Evolutionary conservation across 1,140 invertebrate species (phyloP).

Genomic region (Magallana angulata): DNA sequence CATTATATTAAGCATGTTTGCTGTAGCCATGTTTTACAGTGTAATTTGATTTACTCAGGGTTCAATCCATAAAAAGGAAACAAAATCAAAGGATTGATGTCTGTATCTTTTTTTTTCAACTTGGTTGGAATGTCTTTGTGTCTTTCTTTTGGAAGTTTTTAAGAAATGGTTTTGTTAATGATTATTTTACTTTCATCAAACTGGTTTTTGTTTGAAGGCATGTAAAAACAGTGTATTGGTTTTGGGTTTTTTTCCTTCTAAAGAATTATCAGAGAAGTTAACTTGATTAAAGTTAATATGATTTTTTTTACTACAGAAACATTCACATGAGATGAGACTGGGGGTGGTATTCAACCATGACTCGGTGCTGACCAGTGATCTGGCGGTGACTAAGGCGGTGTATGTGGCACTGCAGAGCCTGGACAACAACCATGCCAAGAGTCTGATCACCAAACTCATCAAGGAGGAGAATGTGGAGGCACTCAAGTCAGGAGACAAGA

Average conservation of each 20-base stretch:
- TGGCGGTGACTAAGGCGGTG: slow-evolving; percentile 74
- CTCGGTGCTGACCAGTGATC: slow-evolving; percentile 49
- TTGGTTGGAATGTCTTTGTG: no score
- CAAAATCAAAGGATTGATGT: no score
- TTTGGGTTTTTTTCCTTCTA: background rate
- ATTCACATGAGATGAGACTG: slow-evolving; percentile 76
- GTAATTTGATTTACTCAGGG: no score
- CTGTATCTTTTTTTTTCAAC: no score
- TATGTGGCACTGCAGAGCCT: slow-evolving; percentile 82
- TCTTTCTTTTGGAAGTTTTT: no score
- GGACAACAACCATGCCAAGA: slow-evolving; percentile 83
- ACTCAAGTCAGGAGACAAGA: slow-evolving; percentile 68
- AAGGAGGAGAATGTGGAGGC: slow-evolving; percentile 81
- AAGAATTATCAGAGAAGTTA: background rate
- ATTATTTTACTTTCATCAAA: no score
- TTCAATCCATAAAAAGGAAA: no score
- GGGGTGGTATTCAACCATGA: slow-evolving; percentile 78
- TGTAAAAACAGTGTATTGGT: no score
- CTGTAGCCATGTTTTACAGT: no score
- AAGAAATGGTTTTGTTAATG: no score
- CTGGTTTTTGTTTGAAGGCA: no score
- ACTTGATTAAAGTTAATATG: background rate
- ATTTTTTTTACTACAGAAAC: slow-evolving; percentile 64
- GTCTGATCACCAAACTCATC: slow-evolving; percentile 85
- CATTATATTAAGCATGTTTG: no score